Conservation (phyloP, 2,888 invertebrate genomes). For the Eilema caniola region DNA sequence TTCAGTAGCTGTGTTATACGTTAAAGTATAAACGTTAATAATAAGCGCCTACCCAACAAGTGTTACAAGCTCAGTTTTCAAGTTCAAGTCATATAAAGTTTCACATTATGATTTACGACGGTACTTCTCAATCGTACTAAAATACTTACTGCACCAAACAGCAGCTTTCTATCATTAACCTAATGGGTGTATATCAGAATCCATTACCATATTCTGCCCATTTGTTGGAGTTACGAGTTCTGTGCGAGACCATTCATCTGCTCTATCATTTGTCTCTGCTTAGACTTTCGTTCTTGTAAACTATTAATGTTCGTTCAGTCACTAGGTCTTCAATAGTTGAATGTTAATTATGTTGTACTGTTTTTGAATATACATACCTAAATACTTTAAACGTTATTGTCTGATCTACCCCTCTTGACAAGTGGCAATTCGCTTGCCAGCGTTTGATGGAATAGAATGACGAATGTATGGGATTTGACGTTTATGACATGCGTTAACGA, state of each 20-base stretch:
- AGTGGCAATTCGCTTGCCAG: no score
- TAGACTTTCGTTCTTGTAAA: conserved; percentile 5
- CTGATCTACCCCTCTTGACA: no score
- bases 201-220: conserved; percentile 13
- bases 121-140: conserved; percentile 13
- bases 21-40: no score
- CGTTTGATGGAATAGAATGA: no score
- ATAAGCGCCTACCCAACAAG: not conserved
- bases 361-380: no score
- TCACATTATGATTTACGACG: conserved; percentile 15
- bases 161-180: conserved; percentile 32
- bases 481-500: no score
- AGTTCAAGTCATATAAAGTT: conserved; percentile 3
- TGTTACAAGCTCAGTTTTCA: not conserved
- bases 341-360: not conserved
- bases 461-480: no score
- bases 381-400: no score
- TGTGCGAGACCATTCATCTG: not conserved
- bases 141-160: conserved; percentile 7
- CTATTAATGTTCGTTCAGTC: not conserved
- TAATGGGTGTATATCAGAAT: conserved; percentile 24
- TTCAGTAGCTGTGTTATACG: no score
- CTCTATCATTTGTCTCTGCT: not conserved
- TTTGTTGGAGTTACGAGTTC: conserved; percentile 15
- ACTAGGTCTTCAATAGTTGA: not conserved